A percentile compares a stretch with the other conserved stretches of the same genome.
These are phyloP conservation scores for Phataginus tricuspis DNA, from an alignment of 2,797 vertebrate genomes.

Conservation along the genomic window DNA sequence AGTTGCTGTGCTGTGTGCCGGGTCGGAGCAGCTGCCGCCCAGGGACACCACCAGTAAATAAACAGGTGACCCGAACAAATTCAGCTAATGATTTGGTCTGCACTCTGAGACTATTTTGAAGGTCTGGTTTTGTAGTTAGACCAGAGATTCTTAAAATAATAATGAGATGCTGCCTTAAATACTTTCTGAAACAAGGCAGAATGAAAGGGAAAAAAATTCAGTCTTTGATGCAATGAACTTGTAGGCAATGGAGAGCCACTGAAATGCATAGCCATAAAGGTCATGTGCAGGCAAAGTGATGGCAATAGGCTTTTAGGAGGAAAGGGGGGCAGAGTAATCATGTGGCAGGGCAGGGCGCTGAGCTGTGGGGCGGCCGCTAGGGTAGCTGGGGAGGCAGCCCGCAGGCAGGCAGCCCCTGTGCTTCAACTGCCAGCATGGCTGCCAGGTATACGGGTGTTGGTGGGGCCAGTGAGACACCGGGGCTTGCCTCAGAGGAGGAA, in stretches of 20 bases:
- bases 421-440: background rate
- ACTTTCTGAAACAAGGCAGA: background rate
- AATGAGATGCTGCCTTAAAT: background rate
- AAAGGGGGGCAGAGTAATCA: background rate
- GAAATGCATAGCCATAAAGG: background rate
- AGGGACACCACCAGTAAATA: background rate
- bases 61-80: background rate
- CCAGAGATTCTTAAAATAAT: constrained; percentile 20
- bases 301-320: background rate
- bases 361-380: background rate
- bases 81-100: background rate
- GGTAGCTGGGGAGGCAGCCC: background rate
- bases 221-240: background rate
- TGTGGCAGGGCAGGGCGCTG: background rate
- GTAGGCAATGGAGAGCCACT: background rate
- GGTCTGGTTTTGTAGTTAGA: background rate
- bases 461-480: background rate
- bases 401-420: background rate
- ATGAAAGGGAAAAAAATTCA: background rate
- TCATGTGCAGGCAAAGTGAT: rapidly evolving
- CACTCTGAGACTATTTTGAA: background rate
- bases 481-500: background rate
- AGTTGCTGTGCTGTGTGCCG: background rate
- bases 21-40: background rate
- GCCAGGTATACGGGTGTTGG: background rate